Evolutionary conservation across 2,113 vertebrate genomes (phyloP), one percentile per base, ranked within the genome.

Genomic region (Jacana jacana): DNA sequence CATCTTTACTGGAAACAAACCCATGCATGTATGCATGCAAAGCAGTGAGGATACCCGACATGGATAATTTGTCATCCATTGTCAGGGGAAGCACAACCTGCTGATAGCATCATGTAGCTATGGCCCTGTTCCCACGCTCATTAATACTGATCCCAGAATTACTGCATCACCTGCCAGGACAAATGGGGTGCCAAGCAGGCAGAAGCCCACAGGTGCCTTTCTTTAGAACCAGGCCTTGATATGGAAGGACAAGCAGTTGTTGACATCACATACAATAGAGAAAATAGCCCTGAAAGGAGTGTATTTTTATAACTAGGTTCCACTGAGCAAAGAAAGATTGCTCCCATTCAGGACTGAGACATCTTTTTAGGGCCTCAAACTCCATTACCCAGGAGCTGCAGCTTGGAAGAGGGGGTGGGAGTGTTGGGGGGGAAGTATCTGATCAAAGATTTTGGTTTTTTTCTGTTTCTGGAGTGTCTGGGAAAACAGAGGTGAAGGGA

Each of bases 41-140:
- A 63, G 8, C 44, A n/a, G 18, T 2, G 17, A 58, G 37, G 40
- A 37, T 14, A 13, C 31, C 39, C 1, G 0, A 27, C 1, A 0
- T 6, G 12, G 48, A 16, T 37, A 13, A 44, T 58, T 73, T 75
- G 68, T 65, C 79, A 86, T 25, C 76, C 46, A 13, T n/a, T 65
- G 68, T 24, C 57, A 39, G 18, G 71, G 66, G 63, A 86, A 72
- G 49, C 10, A 65, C 22, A 8, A 40, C 44, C 64, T 81, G 55
- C 48, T 54, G 92, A 54, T 10, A 70, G 10, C 51, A 58, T 16
- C 64, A 1, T 7, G 23, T 3, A 68, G 22, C 37, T 66, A 0
- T 27, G 27, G 37, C 46, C 52, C 39, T 88, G 65, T 8, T 86
- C 54, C 82, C 83, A 88, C 13, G 2, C 28, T 73, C 72, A 25